These are phyloP conservation scores for Equus przewalskii DNA, from an alignment of 2,113 vertebrate genomes.

Conservation along the genomic window DNA sequence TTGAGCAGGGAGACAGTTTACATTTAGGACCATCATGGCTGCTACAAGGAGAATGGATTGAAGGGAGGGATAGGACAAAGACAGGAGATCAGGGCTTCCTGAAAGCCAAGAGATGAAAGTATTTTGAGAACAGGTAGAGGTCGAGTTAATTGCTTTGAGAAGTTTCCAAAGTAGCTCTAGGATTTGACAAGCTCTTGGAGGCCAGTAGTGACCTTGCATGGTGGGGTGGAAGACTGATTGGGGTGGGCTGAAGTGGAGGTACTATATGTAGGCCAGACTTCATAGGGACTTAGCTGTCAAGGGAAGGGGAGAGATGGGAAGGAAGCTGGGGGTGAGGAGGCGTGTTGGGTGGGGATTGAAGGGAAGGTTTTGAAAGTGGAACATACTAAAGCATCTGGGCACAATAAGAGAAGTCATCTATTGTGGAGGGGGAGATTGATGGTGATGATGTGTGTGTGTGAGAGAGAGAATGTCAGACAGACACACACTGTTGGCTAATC, in stretches of 20 bases:
- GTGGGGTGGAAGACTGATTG: neutral
- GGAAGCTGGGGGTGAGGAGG: neutral
- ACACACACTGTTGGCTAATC: neutral
- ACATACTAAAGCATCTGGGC: neutral
- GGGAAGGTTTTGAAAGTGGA: neutral
- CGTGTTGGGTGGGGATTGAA: neutral
- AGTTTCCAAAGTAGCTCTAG: neutral
- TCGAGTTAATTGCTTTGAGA: neutral
- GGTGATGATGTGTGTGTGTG: neutral
- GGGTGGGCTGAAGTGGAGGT: neutral
- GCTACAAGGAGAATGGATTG: neutral
- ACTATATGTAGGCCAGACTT: neutral
- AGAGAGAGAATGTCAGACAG: neutral
- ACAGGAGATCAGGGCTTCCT: neutral
- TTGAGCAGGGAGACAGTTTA: neutral
- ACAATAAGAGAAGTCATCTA: neutral
- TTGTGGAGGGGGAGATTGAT: neutral
- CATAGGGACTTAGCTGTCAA: neutral
- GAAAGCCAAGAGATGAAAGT: neutral
- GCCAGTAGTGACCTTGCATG: fast-evolving
- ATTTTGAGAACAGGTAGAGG: neutral
- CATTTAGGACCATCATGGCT: neutral
- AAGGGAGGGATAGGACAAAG: neutral
- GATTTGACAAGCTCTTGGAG: neutral
- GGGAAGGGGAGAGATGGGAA: neutral